Base-by-base conservation (phyloP, 2,888 invertebrate species). In the Pachycephus smyrnensis region DNA sequence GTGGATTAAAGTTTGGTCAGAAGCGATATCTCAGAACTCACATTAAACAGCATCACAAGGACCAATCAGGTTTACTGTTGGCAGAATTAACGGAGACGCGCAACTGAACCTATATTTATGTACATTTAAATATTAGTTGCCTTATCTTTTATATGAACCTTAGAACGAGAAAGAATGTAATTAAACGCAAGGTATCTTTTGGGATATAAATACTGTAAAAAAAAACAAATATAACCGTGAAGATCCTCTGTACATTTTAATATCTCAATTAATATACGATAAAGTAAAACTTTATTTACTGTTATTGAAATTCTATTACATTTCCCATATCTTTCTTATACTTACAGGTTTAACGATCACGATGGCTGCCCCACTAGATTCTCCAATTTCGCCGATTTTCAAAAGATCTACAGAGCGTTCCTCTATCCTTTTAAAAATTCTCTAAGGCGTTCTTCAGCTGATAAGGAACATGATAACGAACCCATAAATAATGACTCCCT, bases 1-100 rank as follows among this genome's bases (percentile, higher is more conserved):
- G 94, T 84, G 87, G 86, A 0, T 86, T 86, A 55, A 85, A 86
- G 35, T 93, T 93, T 85, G 91, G 92, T 55, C 93, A 93, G 86
- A 86, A 86, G 78, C 87, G 93, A 37, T 93, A 93, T 86, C 85
- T 93, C 33, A 91, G 90, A 78, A 92, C 90, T 77, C 93, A 93
- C 84, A 83, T 91, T 81, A 82, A 85, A 36, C 91, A 82, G 30
- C 82, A 82, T 75, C 86, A 87, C 75, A 80, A 80, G 73, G 80
- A 79, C 32, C 73, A 79, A 40, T 73, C 73, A 30, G 75, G 73
- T 76, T 77, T 76, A 73, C 74, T 84, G 36, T 73, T 84, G 15
- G 76, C 77, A 33, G 84, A 84, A 33, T 68, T 83, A 33, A 68
- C 75, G 12, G 83, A 77, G 68, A 81, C 68, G 69, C 80, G 74